Evolutionary conservation across 2,888 invertebrate genomes (phyloP), one percentile per base, ranked within the genome.

Genomic region (Oasisia sp.): DNA sequence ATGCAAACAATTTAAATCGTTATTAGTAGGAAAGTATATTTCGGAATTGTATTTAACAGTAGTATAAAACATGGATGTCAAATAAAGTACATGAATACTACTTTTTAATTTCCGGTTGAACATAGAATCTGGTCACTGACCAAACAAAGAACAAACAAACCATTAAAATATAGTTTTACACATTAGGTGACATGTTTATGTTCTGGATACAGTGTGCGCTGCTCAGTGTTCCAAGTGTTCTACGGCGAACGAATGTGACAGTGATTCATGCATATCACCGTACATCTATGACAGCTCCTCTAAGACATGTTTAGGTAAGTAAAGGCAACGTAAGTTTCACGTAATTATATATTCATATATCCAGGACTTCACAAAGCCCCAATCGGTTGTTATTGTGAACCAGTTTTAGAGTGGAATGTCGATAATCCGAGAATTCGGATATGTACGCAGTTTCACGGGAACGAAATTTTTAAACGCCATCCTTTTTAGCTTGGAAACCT

Each of bases 151-250:
- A 38, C 38, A 38, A 38, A 38, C 38, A 38, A 38, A 38, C 38
- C 38, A 38, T 38, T 74, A 74, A 74, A 74, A 74, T n/a, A n/a
- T 14, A 27, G 7, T 74, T 74, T 74, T 74, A 74, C 74, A 74
- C 74, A n/a, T 74, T n/a, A 74, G 74, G 74, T 27, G 7, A 27
- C 74, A 74, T 74, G 74, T 14, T 74, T 74, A 74, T 74, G 5
- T 74, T 4, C 74, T 74, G 74, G n/a, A 32, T 38, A 90, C 90
- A 90, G 90, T 32, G 90, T 90, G 90, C 32, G 90, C 90, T 7
- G 32, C 90, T 19, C 90, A 90, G 32, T 90, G 90, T 32, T 90
- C 90, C 90, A 90, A 90, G 90, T 90, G 90, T 32, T 90, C 90
- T 27, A n/a, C 8, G 44, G 90, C 90, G 90, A 90, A 90, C 9